Conservation (phyloP, 2,888 invertebrate species). For the Hirtodrosophila confusa region DNA sequence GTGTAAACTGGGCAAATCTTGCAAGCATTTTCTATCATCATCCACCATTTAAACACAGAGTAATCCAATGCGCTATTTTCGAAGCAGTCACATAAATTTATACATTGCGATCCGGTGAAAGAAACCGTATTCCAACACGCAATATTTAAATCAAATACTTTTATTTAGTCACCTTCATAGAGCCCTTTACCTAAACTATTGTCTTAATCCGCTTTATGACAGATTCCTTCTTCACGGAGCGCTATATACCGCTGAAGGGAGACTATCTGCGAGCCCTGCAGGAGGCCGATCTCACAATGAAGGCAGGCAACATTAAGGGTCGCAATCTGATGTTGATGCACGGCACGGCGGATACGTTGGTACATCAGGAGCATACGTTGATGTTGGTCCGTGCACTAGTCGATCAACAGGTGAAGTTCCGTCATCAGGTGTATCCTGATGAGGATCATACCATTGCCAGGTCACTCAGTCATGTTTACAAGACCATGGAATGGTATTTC, state of each 20-base stretch:
- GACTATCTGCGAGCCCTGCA: conserved; percentile 90
- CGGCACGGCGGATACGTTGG: conserved; percentile 93
- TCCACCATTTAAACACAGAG: too few species aligned
- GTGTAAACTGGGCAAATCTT: too few species aligned
- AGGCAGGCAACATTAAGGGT: conserved; percentile 90
- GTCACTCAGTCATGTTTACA: conserved; percentile 91
- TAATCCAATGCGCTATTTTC: too few species aligned
- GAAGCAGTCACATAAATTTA: too few species aligned
- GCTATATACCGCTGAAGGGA: conserved; percentile 92
- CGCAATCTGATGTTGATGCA: conserved; percentile 89
- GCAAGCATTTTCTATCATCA: too few species aligned
- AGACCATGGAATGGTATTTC: conserved; percentile 93
- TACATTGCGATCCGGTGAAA: too few species aligned
- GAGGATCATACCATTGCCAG: conserved; percentile 91
- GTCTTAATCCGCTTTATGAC: conserved; percentile 16
- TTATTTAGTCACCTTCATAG: too few species aligned
- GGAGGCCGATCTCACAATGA: conserved; percentile 91
- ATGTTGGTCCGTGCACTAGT: conserved; percentile 93
- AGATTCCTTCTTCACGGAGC: conserved; percentile 96
- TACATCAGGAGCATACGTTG: conserved; percentile 94
- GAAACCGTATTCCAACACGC: too few species aligned
- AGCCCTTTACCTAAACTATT: too few species aligned
- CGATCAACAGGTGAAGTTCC: conserved; percentile 91
- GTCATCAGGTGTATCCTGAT: conserved; percentile 94
- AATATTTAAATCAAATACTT: too few species aligned